Evolutionary conservation across 1,140 invertebrate genomes (phyloP), one percentile per base, ranked within the genome.

Genomic region (Calliphora vicina): DNA sequence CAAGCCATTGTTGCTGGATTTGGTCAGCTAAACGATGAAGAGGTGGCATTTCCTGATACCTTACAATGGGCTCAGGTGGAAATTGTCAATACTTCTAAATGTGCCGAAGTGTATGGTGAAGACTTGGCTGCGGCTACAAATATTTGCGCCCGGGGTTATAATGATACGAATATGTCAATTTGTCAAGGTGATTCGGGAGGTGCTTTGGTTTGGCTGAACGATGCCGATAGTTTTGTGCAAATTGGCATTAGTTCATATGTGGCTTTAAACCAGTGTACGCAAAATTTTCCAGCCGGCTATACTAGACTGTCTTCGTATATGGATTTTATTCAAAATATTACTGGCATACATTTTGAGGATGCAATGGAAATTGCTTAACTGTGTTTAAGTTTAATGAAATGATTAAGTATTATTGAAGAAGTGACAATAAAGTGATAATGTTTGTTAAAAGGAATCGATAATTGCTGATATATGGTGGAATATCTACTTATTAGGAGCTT

Each of bases 161-260:
- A 89, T 57, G 85, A 85, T 3, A 82, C 89, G 78, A 85, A 85
- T 0, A 88, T 88, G 86, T 90, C 87, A 78, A 88, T 87, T 1
- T 90, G 88, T 61, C 87, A 86, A 35, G 88, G 88, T 0, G 88
- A 90, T 73, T 90, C 88, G 0, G 88, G 88, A 45, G 88, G 88
- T 12, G 87, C 88, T 0, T 50, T 90, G 0, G 42, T 82, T 0
- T 86, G 85, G 17, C 82, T 82, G 25, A 74, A 82, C n/a, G 81
- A 20, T 17, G 42, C 25, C 5, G 85, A 84, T 0, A 43, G 76
- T 1, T 88, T 82, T 80, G 78, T 86, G 26, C 88, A 90, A 82
- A 89, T 90, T 6, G 88, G 88, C 5, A 88, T 90, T 5, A 89
- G 88, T 82, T 90, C 88, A 13, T 90, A 89, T 85, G 88, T 88